Base-by-base conservation (phyloP, 2,113 vertebrate species). In the Zosterops lateralis region DNA sequence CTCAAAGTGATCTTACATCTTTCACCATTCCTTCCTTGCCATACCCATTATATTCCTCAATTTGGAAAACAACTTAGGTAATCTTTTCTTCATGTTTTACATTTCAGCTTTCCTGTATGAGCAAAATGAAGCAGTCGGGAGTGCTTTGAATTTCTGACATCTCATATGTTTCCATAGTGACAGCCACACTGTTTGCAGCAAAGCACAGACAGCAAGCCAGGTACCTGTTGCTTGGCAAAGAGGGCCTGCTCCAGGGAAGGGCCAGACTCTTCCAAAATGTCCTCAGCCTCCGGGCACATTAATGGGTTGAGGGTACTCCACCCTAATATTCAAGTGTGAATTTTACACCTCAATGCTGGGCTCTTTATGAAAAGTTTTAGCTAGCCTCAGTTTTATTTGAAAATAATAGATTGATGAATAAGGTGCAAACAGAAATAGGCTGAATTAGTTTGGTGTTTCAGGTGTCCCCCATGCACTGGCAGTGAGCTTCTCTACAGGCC, bases 131-230 rank as follows among this genome's bases (percentile, higher is more conserved):
- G 76, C 72, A 47, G 84, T 50, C n/a, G 53, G 4, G 7, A 47
- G 44, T 61, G 87, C 87, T 94, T 42, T 89, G 80, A 65, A 75
- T 91, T 89, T 91, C 45, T 94, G 87, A 93, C 87, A 91, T 91
- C 77, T 54, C 40, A 12, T 1, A 0, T 20, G 70, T 94, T 94
- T 65, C 90, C 44, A 93, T 62, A 92, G 91, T 17, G 34, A 96
- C 8, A 2, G 87, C 24, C 51, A 40, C 40, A 67, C 38, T 13
- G 40, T 87, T 87, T n/a, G 65, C 73, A 54, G 73, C 76, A 48
- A 76, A 67, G 56, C 3, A 6, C 48, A 32, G 72, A 21, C 14
- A 67, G 20, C n/a, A 10, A 81, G n/a, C 14, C 0, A 40, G 48
- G 54, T 76, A 84, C 84, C 89, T 82, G 89, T 72, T 87, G 66